Evolutionary conservation across 2,888 invertebrate species (phyloP).

Genomic region (Capitulum mitella): DNA sequence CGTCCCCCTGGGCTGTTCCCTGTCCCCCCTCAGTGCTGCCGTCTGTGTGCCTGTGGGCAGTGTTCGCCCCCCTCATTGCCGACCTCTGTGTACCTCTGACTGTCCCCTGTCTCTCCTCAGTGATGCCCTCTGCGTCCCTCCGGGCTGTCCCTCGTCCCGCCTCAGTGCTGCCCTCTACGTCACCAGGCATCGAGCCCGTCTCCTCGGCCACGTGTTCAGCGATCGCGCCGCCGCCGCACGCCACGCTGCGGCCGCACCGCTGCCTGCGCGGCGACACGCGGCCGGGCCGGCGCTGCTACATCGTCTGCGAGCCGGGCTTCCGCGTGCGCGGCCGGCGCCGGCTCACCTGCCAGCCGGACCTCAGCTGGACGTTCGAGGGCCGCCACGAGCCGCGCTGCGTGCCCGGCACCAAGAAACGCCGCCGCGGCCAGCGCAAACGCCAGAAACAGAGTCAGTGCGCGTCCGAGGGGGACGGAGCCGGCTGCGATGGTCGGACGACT

Average conservation of each 20-base stretch:
- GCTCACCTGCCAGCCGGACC: slow-evolving; percentile 41
- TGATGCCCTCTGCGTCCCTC: too few relatives aligned
- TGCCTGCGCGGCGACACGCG: slow-evolving; percentile 14
- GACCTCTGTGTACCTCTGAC: too few relatives aligned
- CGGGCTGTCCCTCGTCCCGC: not conserved
- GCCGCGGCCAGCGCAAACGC: not conserved
- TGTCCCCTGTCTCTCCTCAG: too few relatives aligned
- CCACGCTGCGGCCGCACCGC: slow-evolving; percentile 24
- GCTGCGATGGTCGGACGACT: not conserved
- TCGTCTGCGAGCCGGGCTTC: slow-evolving; percentile 50
- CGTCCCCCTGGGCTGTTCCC: too few relatives aligned
- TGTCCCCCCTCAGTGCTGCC: too few relatives aligned
- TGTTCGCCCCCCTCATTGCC: too few relatives aligned
- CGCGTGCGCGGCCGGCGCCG: slow-evolving; percentile 42
- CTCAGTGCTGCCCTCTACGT: not conserved
- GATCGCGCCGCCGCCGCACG: slow-evolving; percentile 21
- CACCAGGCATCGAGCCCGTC: not conserved
- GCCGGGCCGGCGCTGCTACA: slow-evolving; percentile 43
- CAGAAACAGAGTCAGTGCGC: not conserved
- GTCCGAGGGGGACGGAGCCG: not conserved
- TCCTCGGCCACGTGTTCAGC: not conserved
- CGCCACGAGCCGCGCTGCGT: slow-evolving; percentile 16
- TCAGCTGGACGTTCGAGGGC: slow-evolving; percentile 26
- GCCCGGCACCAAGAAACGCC: not conserved
- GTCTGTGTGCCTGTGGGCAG: too few relatives aligned